A percentile compares a stretch with the other conserved stretches of the same genome.
Conservation (phyloP, 2,888 invertebrate species). For the Tenthredo livida region DNA sequence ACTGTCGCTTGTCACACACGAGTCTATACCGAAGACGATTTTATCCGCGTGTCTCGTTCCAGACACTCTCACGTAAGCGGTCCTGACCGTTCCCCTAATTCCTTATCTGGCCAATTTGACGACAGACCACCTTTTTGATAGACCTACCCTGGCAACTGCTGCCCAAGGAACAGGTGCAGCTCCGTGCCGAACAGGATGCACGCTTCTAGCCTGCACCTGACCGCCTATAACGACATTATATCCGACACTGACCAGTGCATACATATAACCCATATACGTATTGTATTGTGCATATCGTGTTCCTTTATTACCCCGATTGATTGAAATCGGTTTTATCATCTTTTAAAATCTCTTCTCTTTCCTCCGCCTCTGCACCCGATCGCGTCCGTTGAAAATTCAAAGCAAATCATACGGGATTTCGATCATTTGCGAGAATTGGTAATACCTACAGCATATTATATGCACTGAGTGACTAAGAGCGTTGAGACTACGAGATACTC, state of each 20-base stretch:
- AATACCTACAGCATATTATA: neutral
- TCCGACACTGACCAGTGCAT: neutral
- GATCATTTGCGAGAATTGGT: neutral
- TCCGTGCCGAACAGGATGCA: slow-evolving; percentile 39
- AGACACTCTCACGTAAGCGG: slow-evolving; percentile 4
- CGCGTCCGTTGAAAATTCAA: neutral
- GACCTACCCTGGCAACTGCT: slow-evolving; percentile 38
- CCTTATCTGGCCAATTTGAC: slow-evolving; percentile 48
- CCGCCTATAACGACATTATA: slow-evolving; percentile 22
- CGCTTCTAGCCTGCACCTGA: slow-evolving; percentile 44
- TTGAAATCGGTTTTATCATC: neutral
- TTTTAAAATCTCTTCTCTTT: neutral
- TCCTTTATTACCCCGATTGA: neutral
- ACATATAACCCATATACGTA: neutral
- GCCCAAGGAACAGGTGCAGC: slow-evolving; percentile 30
- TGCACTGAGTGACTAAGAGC: neutral
- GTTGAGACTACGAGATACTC: slow-evolving; percentile 33
- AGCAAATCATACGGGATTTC: neutral
- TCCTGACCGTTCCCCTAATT: slow-evolving; percentile 37
- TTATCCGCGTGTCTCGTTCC: slow-evolving; percentile 38
- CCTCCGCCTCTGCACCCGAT: neutral
- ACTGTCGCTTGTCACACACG: neutral
- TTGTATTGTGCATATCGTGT: neutral
- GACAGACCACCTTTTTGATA: slow-evolving; percentile 49
- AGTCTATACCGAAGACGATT: slow-evolving; percentile 30